phyloP scores from a whole-genome alignment of 2,888 invertebrate species.

The Sinopyrophorus schimmeli region DNA sequence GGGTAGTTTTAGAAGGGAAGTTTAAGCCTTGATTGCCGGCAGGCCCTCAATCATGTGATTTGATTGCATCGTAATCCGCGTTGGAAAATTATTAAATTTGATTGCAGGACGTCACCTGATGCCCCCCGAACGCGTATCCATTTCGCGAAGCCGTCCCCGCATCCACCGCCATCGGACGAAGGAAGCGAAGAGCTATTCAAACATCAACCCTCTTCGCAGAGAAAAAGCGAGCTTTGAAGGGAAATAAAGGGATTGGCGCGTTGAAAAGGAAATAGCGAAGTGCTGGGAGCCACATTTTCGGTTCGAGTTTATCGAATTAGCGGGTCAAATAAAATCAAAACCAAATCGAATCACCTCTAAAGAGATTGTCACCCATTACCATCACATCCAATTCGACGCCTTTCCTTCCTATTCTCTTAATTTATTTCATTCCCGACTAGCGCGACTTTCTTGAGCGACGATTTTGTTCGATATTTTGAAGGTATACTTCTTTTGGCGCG shows the following conservation, averaged over 20 bases:
- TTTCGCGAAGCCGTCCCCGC: constrained; percentile 6
- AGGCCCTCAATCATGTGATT: constrained; percentile 37
- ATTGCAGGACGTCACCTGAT: constrained; percentile 16
- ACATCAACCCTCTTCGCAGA: constrained; percentile 8
- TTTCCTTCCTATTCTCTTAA: constrained; percentile 31
- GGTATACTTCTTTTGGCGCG: no score
- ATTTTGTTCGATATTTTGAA: no score
- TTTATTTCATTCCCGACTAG: constrained; percentile 23
- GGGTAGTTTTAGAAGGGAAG: constrained; percentile 29
- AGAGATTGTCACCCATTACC: constrained; percentile 55
- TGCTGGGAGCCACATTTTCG: constrained; percentile 31
- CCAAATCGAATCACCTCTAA: constrained; percentile 53
- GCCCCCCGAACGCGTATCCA: constrained; percentile 11
- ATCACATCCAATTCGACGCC: constrained; percentile 51
- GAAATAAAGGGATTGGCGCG: constrained; percentile 26
- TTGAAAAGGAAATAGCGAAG: constrained; percentile 33
- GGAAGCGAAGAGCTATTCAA: neutral
- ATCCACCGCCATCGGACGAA: no score
- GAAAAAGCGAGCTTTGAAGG: neutral
- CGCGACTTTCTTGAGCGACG: no score
- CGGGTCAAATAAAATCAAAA: constrained; percentile 54
- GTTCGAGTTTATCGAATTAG: constrained; percentile 50
- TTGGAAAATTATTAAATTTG: constrained; percentile 37
- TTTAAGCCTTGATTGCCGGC: constrained; percentile 38
- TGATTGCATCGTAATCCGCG: constrained; percentile 37